Conservation (phyloP, 2,888 invertebrate species). For the Ornithoptera priamus region DNA sequence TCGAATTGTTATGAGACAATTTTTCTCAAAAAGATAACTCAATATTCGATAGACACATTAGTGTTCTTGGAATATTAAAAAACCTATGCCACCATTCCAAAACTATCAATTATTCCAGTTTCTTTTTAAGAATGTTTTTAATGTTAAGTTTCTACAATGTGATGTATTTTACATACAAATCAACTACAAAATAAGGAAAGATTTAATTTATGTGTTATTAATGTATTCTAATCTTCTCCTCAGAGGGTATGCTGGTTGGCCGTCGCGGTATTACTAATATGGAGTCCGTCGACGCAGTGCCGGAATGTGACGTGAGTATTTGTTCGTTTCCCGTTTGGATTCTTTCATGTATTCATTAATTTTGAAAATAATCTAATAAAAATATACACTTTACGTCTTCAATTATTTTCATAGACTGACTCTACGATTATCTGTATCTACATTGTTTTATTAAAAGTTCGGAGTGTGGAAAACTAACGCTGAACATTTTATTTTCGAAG, state of each 20-base stretch:
- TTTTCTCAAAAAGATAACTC: no score
- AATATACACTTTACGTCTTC: no score
- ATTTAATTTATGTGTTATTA: background rate
- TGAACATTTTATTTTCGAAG: background rate
- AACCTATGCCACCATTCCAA: no score
- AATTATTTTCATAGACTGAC: no score
- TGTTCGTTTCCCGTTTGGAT: background rate
- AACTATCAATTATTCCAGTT: no score
- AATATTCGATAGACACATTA: no score
- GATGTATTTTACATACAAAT: background rate
- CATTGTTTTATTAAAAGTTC: background rate
- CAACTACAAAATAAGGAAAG: background rate
- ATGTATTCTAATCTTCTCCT: constrained; percentile 39
- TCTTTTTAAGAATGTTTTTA: background rate
- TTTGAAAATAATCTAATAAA: no score
- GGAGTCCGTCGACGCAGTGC: constrained; percentile 50
- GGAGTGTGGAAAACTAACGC: background rate
- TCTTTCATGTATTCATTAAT: background rate
- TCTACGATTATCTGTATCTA: background rate
- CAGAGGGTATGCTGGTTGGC: constrained; percentile 68
- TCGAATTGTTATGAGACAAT: no score
- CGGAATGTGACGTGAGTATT: constrained; percentile 70
- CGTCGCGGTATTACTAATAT: constrained; percentile 49
- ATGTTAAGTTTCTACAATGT: background rate
- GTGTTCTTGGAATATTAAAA: no score